A percentile compares a stretch with the other conserved stretches of the same genome.
Evolutionary conservation across 2,888 invertebrate species (phyloP).

Genomic region (Ypsolopha sequella): DNA sequence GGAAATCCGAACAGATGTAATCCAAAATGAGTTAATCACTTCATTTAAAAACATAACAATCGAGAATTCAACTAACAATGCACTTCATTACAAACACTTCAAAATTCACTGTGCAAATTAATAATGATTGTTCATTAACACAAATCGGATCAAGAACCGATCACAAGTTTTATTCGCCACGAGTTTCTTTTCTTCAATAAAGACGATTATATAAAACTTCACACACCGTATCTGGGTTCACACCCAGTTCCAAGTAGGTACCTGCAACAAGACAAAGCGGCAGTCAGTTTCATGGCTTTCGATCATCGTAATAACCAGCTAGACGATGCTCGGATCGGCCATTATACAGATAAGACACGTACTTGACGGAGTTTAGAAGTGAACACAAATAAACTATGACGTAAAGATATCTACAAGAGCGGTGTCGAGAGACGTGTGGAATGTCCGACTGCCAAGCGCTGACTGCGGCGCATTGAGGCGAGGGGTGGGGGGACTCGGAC

Average conservation of each 20-base stretch:
- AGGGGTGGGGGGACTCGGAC: constrained; percentile 27
- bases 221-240: constrained; percentile 64
- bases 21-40: constrained; percentile 56
- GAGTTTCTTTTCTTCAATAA: constrained; percentile 35
- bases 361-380: constrained; percentile 43
- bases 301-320: constrained; percentile 17
- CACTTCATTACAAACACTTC: constrained; percentile 28
- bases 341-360: constrained; percentile 27
- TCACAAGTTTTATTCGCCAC: constrained; percentile 27
- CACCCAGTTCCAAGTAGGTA: constrained; percentile 62
- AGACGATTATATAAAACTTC: constrained; percentile 65
- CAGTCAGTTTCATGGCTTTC: constrained; percentile 37
- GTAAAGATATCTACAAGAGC: constrained; percentile 39
- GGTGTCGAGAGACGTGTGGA: constrained; percentile 23
- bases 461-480: constrained; percentile 42
- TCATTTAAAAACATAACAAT: constrained; percentile 40
- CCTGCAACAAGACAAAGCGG: constrained; percentile 68
- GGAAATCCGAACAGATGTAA: constrained; percentile 46
- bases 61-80: constrained; percentile 30
- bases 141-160: background rate
- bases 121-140: constrained; percentile 20
- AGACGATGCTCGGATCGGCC: constrained; percentile 15
- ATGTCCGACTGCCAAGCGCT: constrained; percentile 36
- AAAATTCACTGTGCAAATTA: constrained; percentile 30
- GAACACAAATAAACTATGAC: constrained; percentile 55